Evolutionary conservation across 2,888 invertebrate genomes (phyloP), one percentile per base, ranked within the genome.

Genomic region (Leptopilina drosophilae): DNA sequence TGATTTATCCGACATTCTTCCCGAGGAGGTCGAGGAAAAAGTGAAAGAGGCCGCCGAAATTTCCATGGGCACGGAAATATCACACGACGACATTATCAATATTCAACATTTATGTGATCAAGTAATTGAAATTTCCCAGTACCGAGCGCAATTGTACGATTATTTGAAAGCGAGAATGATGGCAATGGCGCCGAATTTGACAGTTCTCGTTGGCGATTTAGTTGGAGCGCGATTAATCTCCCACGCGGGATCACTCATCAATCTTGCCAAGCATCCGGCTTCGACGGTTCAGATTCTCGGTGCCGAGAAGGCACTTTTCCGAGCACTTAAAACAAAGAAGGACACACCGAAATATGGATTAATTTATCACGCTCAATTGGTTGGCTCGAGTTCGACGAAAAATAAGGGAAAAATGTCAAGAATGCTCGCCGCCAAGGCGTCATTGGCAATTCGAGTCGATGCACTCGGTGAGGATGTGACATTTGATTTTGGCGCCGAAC

Each of bases 311-410:
- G 99, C 99, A 0, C 92, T 99, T 12, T 99, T 99, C 93, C 94
- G 99, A 84, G 99, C 99, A 0, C 93, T 99, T 20, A 99, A 99
- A 92, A 97, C 98, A 0, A 98, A 98, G 89, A 97, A 98, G 89
- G 98, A 99, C 89, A 99, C 99, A 0, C 99, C 99, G 0, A 99
- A 99, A 90, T 99, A 99, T 91, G 99, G 99, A 93, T 93, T 99
- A 65, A 98, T 99, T 83, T 99, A 99, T 91, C 99, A 99, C 91
- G 96, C 99, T 0, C 96, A 97, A 88, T 92, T 99, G 15, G 96
- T 99, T 8, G 98, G 98, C 0, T 97, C 98, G 90, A 94, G 97
- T 1, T 97, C 96, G 89, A 94, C 96, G 0, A 97, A 97, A 91
- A 96, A 98, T 86, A 99, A 99, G 92, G 99, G 99, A 15, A 96